A percentile compares a stretch with the other conserved stretches of the same genome.
phyloP scores from a whole-genome alignment of 2,888 invertebrate genomes.

The Nephrotoma flavescens region DNA sequence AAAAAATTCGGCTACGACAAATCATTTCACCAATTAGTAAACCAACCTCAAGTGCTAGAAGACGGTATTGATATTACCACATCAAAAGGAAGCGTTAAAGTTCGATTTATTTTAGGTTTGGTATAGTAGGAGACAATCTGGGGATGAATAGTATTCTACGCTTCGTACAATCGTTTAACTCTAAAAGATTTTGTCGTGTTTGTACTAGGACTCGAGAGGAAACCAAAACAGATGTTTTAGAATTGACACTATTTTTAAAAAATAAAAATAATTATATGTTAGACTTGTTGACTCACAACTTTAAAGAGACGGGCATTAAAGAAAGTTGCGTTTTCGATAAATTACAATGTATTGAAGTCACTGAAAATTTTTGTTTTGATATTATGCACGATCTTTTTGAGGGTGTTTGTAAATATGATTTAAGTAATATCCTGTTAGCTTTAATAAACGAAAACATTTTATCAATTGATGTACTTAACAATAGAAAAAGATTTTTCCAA shows the following conservation, averaged over 20 bases:
- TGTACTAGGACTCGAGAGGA: conserved; percentile 11
- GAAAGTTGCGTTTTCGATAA: conserved; percentile 11
- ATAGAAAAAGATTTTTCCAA: conserved; percentile 12
- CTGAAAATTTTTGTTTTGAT: conserved; percentile 14
- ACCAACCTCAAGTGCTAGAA: not conserved
- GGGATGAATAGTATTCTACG: not conserved
- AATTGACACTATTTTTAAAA: conserved; percentile 7
- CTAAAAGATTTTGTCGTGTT: conserved; percentile 13
- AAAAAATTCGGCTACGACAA: not conserved
- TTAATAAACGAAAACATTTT: conserved; percentile 11
- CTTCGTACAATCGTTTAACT: not conserved
- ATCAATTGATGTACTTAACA: conserved; percentile 12
- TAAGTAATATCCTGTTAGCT: conserved; percentile 5
- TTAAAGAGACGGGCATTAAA: not conserved
- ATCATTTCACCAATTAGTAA: not conserved
- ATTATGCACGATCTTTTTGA: conserved; percentile 15
- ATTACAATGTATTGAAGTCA: conserved; percentile 2
- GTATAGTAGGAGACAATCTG: not conserved
- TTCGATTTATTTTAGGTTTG: not conserved
- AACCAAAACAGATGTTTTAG: conserved; percentile 9
- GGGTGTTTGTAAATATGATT: conserved; percentile 12
- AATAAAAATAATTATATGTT: conserved; percentile 11
- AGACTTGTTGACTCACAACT: conserved; percentile 10
- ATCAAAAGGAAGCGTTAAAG: conserved; percentile 5
- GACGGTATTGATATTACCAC: not conserved